These are phyloP conservation scores for Caenorhabditis auriculariae DNA, from an alignment of 2,888 invertebrate species.

Conservation along the genomic window DNA sequence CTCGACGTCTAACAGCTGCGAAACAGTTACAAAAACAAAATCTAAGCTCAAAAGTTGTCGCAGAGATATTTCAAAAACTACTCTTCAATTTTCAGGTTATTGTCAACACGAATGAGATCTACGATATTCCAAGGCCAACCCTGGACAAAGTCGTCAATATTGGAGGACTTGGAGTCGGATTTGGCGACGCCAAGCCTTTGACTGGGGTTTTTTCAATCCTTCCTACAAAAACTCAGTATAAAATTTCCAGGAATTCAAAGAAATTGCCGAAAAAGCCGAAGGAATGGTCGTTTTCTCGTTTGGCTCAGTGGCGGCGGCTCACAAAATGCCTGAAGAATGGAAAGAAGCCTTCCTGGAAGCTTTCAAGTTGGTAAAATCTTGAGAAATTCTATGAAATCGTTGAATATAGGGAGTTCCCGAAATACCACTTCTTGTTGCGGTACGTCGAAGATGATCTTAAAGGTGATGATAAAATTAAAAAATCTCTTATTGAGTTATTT, in stretches of 20 bases:
- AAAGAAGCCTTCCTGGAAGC: constrained; percentile 29
- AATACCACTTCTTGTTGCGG: constrained; percentile 44
- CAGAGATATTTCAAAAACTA: no score
- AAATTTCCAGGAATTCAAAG: constrained; percentile 28
- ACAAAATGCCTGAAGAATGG: constrained; percentile 34
- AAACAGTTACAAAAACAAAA: no score
- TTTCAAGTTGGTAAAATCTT: no score
- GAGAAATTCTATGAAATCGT: no score
- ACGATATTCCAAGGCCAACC: constrained; percentile 49
- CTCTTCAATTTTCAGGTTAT: constrained; percentile 25
- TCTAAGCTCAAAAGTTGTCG: no score
- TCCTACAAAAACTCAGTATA: background rate
- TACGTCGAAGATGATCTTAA: constrained; percentile 30
- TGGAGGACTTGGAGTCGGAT: constrained; percentile 54
- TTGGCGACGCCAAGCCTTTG: constrained; percentile 38
- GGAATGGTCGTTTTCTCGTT: constrained; percentile 48
- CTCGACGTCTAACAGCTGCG: no score
- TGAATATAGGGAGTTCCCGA: constrained; percentile 38
- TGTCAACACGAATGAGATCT: constrained; percentile 49
- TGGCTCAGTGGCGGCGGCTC: constrained; percentile 43
- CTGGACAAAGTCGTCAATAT: constrained; percentile 50
- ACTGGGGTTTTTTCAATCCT: constrained; percentile 11
- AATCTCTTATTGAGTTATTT: background rate
- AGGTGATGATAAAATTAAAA: constrained; percentile 2
- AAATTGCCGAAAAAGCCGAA: constrained; percentile 33